Percentiles rank a stretch among this genome's conserved stretches.
Conservation (phyloP, 2,888 invertebrate genomes). For the Dryobota labecula region DNA sequence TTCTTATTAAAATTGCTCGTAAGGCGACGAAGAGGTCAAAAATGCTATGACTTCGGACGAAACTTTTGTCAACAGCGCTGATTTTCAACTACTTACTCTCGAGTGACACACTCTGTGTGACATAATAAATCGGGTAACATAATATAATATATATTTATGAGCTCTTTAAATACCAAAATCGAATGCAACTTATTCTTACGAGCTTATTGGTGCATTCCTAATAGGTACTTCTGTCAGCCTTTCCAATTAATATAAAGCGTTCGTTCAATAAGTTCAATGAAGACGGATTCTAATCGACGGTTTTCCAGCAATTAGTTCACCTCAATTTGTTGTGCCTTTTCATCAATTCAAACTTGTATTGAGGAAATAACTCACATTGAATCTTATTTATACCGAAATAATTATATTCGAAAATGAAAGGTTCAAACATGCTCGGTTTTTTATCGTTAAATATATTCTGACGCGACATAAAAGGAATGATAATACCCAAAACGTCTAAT, state of each 20-base stretch:
- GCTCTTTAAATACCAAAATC: background rate
- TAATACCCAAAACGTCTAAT: background rate
- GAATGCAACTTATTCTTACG: background rate
- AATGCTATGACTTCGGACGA: no score
- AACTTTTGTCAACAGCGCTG: no score
- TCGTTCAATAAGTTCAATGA: slow-evolving; percentile 38
- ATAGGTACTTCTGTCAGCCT: slow-evolving; percentile 14
- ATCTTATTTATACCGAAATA: background rate
- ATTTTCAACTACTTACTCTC: no score
- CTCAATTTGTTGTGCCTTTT: slow-evolving; percentile 33
- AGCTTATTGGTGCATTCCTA: slow-evolving; percentile 12
- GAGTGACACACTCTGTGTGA: background rate
- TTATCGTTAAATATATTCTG: slow-evolving; percentile 3
- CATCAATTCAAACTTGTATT: slow-evolving; percentile 1
- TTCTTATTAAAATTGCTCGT: no score
- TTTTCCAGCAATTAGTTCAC: slow-evolving; percentile 40
- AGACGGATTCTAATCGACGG: slow-evolving; percentile 37
- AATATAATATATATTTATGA: background rate
- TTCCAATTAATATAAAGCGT: slow-evolving; percentile 49
- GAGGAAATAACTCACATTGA: background rate
- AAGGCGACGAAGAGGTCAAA: no score
- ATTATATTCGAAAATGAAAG: background rate
- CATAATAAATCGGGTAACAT: background rate
- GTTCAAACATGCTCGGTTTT: slow-evolving; percentile 1
- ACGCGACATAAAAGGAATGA: background rate